Evolutionary conservation across 2,113 vertebrate species (phyloP).

Genomic region (Ammodytes marinus): DNA sequence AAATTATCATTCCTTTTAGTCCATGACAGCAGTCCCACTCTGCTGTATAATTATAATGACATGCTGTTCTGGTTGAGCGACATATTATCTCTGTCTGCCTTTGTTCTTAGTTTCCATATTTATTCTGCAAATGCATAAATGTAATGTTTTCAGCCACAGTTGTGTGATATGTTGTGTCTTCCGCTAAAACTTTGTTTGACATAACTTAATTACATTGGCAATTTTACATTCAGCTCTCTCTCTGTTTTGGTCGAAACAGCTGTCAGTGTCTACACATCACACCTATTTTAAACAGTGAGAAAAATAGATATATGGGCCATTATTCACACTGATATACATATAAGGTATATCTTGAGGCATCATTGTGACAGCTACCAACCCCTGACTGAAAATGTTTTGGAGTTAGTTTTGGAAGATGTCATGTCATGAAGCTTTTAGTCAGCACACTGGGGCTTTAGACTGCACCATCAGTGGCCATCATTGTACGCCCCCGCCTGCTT

Average conservation of each 20-base stretch:
- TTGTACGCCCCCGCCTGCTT: conserved; percentile 24
- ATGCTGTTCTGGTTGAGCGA: conserved; percentile 30
- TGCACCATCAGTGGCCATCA: conserved; percentile 19
- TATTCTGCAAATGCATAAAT: background rate
- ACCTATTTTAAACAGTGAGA: background rate
- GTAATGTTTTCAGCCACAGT: background rate
- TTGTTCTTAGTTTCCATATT: conserved; percentile 8
- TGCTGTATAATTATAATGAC: conserved; percentile 59
- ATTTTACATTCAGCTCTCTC: background rate
- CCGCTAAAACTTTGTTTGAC: background rate
- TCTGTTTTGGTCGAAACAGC: background rate
- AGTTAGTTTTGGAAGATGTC: conserved; percentile 9
- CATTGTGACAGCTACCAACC: conserved; percentile 9
- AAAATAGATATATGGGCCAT: background rate
- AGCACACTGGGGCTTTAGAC: conserved; percentile 3
- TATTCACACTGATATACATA: background rate
- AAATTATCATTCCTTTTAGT: conserved; percentile 45
- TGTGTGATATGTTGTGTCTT: background rate
- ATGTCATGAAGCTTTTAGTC: conserved; percentile 8
- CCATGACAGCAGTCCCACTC: conserved; percentile 24
- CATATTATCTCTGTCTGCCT: conserved; percentile 9
- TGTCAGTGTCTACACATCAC: background rate
- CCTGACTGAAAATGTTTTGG: background rate
- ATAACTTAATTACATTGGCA: too few species aligned
- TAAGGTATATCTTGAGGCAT: background rate